Evolutionary conservation across 1,140 invertebrate genomes (phyloP), one percentile per base, ranked within the genome.

Genomic region (Drosophila guanche): DNA sequence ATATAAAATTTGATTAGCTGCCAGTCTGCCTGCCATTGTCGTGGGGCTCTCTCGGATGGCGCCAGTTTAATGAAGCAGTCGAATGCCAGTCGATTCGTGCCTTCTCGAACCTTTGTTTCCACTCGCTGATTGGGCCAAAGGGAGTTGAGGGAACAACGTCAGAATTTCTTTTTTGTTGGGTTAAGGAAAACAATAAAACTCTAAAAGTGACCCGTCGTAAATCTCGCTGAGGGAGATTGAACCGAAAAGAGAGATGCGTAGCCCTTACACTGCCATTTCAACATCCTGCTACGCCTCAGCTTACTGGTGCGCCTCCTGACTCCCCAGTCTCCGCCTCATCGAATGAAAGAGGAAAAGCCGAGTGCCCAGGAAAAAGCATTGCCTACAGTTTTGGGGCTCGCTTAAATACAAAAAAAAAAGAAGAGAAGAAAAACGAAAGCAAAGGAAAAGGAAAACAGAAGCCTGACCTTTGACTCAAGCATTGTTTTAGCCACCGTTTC

Each of bases 141-240:
- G 33, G 33, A 37, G 33, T 37, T 10, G 10, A 12, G 12, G 10
- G 25, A 27, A 37, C 0, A 10, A 3, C 10, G 33, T 3, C 16
- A 20, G 33, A 37, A 10, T 37, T 37, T 12, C 12, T 4, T 12
- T 5, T 27, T 54, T 7, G 63, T 47, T 55, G 60, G 52, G 53
- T 57, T 53, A 46, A 25, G 14, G 63, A 62, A 79, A 74, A 80
- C 77, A 85, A 85, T 86, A 85, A 86, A 79, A 88, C 74, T 74
- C 79, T 47, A 73, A 52, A 47, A 69, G 71, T 85, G 81, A 85
- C 81, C 83, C 83, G 63, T 85, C 81, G 81, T 85, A 88, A 85
- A 85, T 85, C 81, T 81, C 69, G 45, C 83, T 65, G 69, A 63
- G 60, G 60, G 72, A 37, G 33, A 37, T 37, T 37, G 33, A 12